Evolutionary conservation across 1,140 invertebrate genomes (phyloP), one percentile per base, ranked within the genome.

Genomic region (Cecropterus lyciades): DNA sequence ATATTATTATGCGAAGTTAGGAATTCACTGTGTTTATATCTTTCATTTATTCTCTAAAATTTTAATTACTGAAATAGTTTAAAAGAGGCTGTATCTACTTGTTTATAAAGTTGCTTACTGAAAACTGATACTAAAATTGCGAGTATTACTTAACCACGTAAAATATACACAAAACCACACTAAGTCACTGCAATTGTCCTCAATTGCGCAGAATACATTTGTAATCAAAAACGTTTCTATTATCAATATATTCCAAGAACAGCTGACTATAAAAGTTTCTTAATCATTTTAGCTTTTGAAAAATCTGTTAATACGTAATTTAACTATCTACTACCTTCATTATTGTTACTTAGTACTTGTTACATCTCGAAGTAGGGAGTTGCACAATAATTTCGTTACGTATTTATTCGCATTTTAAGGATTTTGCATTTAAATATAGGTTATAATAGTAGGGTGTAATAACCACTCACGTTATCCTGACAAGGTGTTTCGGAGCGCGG

Each of bases 401-500:
- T n/a, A 3, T 11, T 10, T 10, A 37, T 11, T 37, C 33, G 33
- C 11, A 11, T 3, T 4, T 1, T 37, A 6, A 37, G 7, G 10
- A 3, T 1, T 37, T 37, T 3, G 0, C n/a, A 37, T 11, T 11
- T 11, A n/a, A 37, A 37, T 10, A 8, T 33, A 1, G 6, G 30
- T 33, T 33, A 33, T 33, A 33, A 9, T 33, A 0, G 30, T 40
- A 9, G n/a, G n/a, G 13, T 6, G 6, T 3, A 57, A 69, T 65
- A 4, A 10, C 45, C 17, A 73, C 89, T 87, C 64, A 92, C 89
- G 77, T 90, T 92, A 72, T 92, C 89, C 76, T 92, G 89, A 78
- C 87, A 84, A 70, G 89, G 87, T 78, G 89, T 92, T 56, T 89
- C 85, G n/a, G 87, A 89, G 70, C 85, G 83, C 46, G 83, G 87